Evolutionary conservation across 2,888 invertebrate species (phyloP).

Genomic region (Pollenia angustigena): DNA sequence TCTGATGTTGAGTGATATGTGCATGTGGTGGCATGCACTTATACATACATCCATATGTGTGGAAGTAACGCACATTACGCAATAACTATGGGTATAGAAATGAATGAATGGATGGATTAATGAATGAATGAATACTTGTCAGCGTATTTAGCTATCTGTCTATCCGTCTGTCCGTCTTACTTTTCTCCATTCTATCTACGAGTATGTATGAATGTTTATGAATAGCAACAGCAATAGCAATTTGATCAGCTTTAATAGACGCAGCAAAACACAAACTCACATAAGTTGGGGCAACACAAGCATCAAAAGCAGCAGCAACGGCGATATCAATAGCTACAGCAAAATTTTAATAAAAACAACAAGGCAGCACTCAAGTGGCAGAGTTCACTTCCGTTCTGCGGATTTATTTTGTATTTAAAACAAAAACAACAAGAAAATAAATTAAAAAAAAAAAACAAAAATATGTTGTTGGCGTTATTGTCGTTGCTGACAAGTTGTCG

Average conservation of each 20-base stretch:
- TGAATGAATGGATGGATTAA: slow-evolving; percentile 54
- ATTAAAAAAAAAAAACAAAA: slow-evolving; percentile 16
- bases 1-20: neutral
- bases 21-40: neutral
- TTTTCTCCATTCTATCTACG: neutral
- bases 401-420: slow-evolving; percentile 70
- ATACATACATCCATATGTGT: neutral
- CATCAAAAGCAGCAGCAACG: slow-evolving; percentile 36
- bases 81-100: slow-evolving; percentile 56
- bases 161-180: slow-evolving; percentile 18
- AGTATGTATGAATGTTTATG: slow-evolving; percentile 29
- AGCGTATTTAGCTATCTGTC: slow-evolving; percentile 48
- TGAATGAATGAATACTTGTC: slow-evolving; percentile 64
- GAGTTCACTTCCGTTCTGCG: slow-evolving; percentile 77
- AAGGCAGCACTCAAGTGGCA: slow-evolving; percentile 70
- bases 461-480: slow-evolving; percentile 68
- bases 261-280: neutral
- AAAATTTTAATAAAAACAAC: slow-evolving; percentile 36
- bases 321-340: neutral
- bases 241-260: slow-evolving; percentile 28
- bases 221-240: slow-evolving; percentile 52
- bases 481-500: slow-evolving; percentile 69
- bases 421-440: slow-evolving; percentile 27
- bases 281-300: neutral
- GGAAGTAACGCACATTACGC: slow-evolving; percentile 63